Conservation (phyloP, 2,797 vertebrate genomes). For the Myotis findleyi region DNA sequence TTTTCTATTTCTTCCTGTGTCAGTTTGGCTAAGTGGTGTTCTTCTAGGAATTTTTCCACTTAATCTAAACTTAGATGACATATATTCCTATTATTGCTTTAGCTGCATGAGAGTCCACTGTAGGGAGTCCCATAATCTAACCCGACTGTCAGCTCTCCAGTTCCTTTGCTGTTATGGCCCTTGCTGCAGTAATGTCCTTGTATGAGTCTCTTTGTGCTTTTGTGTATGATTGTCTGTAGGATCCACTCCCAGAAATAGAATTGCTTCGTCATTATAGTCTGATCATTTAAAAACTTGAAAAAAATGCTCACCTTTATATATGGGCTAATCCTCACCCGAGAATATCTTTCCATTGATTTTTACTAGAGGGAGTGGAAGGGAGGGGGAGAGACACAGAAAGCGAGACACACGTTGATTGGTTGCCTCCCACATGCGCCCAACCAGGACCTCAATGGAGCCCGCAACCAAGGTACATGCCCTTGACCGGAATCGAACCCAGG, state of each 20-base stretch:
- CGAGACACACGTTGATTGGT: too few species aligned
- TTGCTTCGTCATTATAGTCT: not conserved
- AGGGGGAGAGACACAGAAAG: too few species aligned
- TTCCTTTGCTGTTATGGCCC: not conserved
- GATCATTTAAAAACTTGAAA: not conserved
- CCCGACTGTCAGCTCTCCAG: not conserved
- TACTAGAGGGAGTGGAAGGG: too few species aligned
- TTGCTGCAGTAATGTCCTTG: not conserved
- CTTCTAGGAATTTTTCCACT: not conserved
- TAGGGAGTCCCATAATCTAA: not conserved
- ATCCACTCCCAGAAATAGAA: not conserved
- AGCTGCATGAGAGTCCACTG: not conserved
- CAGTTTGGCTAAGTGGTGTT: slow-evolving; percentile 30
- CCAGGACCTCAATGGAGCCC: too few species aligned
- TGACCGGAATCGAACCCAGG: too few species aligned
- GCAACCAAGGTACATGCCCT: too few species aligned
- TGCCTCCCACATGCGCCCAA: too few species aligned
- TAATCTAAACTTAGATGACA: not conserved
- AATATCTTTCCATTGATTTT: too few species aligned
- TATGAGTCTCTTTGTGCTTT: not conserved
- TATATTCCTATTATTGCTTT: not conserved
- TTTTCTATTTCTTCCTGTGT: slow-evolving; percentile 52
- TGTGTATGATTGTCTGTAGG: not conserved
- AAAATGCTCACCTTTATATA: too few species aligned
- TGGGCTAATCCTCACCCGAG: too few species aligned